phyloP scores from a whole-genome alignment of 2,888 invertebrate species.

The Nemurella pictetii region DNA sequence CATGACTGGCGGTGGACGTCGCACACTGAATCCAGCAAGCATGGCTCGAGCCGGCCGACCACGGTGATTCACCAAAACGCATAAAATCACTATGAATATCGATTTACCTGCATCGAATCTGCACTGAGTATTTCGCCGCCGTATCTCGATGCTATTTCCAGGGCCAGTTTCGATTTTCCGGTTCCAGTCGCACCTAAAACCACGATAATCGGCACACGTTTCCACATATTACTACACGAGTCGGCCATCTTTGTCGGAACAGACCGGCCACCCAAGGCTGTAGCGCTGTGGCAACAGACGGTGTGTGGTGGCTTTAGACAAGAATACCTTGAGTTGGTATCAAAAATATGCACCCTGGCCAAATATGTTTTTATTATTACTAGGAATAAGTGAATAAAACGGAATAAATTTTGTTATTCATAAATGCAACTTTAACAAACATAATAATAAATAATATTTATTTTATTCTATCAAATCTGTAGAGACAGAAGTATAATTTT shows the following conservation, averaged over 20 bases:
- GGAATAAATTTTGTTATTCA: too few species aligned
- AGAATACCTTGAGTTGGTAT: too few species aligned
- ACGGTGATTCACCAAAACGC: background rate
- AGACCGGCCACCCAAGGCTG: too few species aligned
- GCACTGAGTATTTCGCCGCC: slow-evolving; percentile 94
- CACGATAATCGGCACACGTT: slow-evolving; percentile 75
- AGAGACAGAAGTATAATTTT: too few species aligned
- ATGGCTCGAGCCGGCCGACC: background rate
- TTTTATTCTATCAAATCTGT: too few species aligned
- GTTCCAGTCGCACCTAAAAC: slow-evolving; percentile 96
- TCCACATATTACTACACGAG: slow-evolving; percentile 50
- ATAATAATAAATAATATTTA: too few species aligned
- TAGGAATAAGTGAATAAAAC: too few species aligned
- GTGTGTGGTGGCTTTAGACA: too few species aligned
- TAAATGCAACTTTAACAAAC: too few species aligned
- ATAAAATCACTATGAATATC: background rate
- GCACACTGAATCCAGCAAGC: background rate
- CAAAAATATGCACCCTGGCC: too few species aligned
- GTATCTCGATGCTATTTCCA: slow-evolving; percentile 85
- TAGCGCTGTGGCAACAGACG: background rate
- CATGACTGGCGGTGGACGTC: background rate
- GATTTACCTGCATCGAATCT: slow-evolving; percentile 94
- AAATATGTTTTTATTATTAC: too few species aligned
- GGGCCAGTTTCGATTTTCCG: slow-evolving; percentile 94
- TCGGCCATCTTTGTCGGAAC: slow-evolving; percentile 35